Base-by-base conservation (phyloP, 2,888 invertebrate species). In the Chrysolina oricalcia region DNA sequence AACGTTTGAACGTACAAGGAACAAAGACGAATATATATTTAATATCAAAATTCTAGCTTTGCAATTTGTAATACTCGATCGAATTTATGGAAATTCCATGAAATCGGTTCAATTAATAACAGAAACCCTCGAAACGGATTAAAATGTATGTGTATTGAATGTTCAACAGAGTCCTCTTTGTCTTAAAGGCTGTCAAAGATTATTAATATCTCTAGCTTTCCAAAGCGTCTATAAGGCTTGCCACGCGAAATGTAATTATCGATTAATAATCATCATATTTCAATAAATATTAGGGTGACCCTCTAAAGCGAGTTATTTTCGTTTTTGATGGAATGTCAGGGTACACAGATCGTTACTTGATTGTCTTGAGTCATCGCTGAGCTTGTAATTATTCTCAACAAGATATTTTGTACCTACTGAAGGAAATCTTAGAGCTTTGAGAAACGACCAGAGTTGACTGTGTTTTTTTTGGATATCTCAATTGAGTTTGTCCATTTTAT, bases 131-230 rank as follows among this genome's bases (percentile, higher is more conserved):
- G 65, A 70, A 76, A 66, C 72, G 74, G 70, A 72, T 77, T 74
- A 73, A 79, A 80, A 83, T 80, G 81, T 81, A 81, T 82, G 81
- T 80, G 79, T 83, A 83, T 83, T 81, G 83, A 82, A 82, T 81
- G 59, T 73, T 70, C 65, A 67, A 66, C 66, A 66, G 43, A 74
- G 68, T 75, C 73, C 76, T 78, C 83, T 84, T 84, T 84, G 83
- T 83, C 82, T 84, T 84, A 76, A 80, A 80, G 77, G 80, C 84
- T 84, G 84, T 84, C 84, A 84, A 84, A 83, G 83, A 83, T 83
- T 84, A 84, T 84, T 84, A 84, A 83, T 83, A 83, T 80, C 73
- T 65, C 67, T 65, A 74, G 76, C 74, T 68, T 76, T 74, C 74
- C 48, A 67, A 72, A 69, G 74, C 76, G 74, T 72, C 76, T 74